phyloP scores from a whole-genome alignment of 2,888 invertebrate genomes.

The Noctua pronuba region DNA sequence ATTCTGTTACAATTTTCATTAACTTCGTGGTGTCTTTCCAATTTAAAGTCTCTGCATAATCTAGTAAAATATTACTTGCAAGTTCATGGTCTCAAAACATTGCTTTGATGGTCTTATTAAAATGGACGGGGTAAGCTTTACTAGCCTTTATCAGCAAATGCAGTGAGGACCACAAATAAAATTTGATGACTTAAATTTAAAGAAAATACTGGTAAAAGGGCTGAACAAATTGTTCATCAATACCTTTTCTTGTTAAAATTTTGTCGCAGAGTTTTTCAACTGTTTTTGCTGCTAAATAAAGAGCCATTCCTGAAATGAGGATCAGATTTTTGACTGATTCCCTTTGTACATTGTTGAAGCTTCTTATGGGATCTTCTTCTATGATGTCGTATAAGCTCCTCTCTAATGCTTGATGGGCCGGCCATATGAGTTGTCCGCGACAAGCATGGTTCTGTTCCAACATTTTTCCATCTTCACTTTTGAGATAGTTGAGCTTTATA shows the following conservation, averaged over 20 bases:
- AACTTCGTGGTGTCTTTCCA: constrained; percentile 24
- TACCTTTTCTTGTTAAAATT: constrained; percentile 34
- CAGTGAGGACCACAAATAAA: constrained; percentile 51
- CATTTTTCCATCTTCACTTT: constrained; percentile 20
- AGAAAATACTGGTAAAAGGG: constrained; percentile 43
- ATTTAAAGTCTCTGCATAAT: constrained; percentile 45
- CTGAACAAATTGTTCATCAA: constrained; percentile 38
- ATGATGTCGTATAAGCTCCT: constrained; percentile 28
- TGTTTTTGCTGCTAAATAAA: constrained; percentile 20
- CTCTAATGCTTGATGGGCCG: constrained; percentile 5
- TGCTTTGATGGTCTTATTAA: constrained; percentile 14
- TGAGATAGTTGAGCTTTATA: constrained; percentile 46
- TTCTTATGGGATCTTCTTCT: constrained; percentile 45
- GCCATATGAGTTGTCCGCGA: neutral
- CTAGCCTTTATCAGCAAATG: constrained; percentile 53
- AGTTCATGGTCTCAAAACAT: no score
- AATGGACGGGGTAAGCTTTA: constrained; percentile 37
- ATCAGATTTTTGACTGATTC: constrained; percentile 16
- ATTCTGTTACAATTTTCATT: constrained; percentile 21
- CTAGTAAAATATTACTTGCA: constrained; percentile 27
- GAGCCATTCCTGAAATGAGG: constrained; percentile 40
- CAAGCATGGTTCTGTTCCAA: neutral
- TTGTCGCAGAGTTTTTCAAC: constrained; percentile 34
- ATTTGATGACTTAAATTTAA: constrained; percentile 22
- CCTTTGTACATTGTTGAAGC: constrained; percentile 31